phyloP scores from a whole-genome alignment of 2,888 invertebrate genomes.

The Lordiphosa andalusiaca region DNA sequence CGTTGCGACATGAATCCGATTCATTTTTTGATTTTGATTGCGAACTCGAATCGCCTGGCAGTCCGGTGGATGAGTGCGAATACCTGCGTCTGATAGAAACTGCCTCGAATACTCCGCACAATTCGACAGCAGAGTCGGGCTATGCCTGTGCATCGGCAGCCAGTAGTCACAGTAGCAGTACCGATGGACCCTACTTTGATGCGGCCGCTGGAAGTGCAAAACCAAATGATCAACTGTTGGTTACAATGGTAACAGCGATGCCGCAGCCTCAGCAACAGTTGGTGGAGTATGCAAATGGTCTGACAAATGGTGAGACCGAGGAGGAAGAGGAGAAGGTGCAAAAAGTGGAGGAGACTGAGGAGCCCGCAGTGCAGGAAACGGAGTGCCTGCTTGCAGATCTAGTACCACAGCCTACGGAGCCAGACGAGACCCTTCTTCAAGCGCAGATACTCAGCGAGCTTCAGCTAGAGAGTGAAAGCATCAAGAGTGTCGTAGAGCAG shows the following conservation, averaged over 20 bases:
- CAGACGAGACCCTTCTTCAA: slow-evolving; percentile 59
- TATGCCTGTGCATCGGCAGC: slow-evolving; percentile 82
- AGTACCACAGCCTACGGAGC: slow-evolving; percentile 6
- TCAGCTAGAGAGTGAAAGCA: slow-evolving; percentile 62
- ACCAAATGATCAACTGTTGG: slow-evolving; percentile 30
- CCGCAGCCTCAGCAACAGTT: slow-evolving; percentile 30
- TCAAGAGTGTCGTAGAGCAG: slow-evolving; percentile 15
- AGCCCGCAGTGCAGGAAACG: slow-evolving; percentile 25
- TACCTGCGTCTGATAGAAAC: slow-evolving; percentile 81
- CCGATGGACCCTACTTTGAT: slow-evolving; percentile 82
- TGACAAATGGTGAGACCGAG: slow-evolving; percentile 57
- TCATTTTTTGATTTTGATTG: slow-evolving; percentile 85
- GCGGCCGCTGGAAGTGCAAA: slow-evolving; percentile 67
- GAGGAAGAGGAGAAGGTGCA: background rate
- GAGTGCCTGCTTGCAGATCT: slow-evolving; percentile 6
- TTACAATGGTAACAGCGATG: slow-evolving; percentile 26
- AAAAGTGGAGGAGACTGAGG: slow-evolving; percentile 30
- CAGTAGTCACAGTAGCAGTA: slow-evolving; percentile 80
- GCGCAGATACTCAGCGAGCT: slow-evolving; percentile 73
- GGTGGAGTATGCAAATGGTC: slow-evolving; percentile 37
- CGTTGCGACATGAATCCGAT: slow-evolving; percentile 81
- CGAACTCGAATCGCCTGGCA: slow-evolving; percentile 86
- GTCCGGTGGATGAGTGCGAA: slow-evolving; percentile 85
- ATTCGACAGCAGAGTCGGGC: slow-evolving; percentile 81
- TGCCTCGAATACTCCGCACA: slow-evolving; percentile 82